A percentile compares a stretch with the other conserved stretches of the same genome.
These are phyloP conservation scores for Coenonympha arcania DNA, from an alignment of 2,888 invertebrate genomes.

Conservation along the genomic window DNA sequence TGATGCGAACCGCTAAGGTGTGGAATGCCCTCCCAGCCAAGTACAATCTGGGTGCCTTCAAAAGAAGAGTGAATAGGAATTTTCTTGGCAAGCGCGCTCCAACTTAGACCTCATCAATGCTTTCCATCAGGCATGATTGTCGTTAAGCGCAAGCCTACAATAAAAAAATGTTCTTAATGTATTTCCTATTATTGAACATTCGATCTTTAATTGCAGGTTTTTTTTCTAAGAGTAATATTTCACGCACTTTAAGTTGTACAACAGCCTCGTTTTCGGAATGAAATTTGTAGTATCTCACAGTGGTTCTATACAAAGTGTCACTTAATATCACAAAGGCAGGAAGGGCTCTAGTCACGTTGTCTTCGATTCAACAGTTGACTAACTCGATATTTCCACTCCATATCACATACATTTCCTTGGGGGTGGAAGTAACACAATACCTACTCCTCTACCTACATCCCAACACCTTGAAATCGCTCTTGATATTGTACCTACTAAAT, in stretches of 20 bases:
- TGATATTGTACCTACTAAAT: background rate
- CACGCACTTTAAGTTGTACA: background rate
- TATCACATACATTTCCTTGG: conserved; percentile 20
- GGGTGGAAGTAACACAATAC: conserved; percentile 21
- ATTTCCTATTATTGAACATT: too few species aligned
- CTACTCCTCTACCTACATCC: conserved; percentile 1
- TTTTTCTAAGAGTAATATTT: background rate
- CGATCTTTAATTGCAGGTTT: too few species aligned
- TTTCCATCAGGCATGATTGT: too few species aligned
- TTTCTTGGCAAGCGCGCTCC: too few species aligned
- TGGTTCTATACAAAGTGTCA: background rate
- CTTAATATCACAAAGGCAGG: background rate
- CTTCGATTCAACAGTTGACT: conserved; percentile 6
- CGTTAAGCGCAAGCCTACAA: too few species aligned
- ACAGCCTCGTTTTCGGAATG: too few species aligned
- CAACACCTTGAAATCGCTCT: conserved; percentile 4
- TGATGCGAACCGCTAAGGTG: too few species aligned
- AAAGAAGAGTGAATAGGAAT: too few species aligned
- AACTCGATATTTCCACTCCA: conserved; percentile 21
- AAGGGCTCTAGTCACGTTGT: conserved; percentile 9
- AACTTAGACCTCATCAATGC: too few species aligned
- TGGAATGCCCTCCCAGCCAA: too few species aligned
- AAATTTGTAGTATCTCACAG: background rate
- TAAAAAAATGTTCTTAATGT: too few species aligned
- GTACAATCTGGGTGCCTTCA: too few species aligned